Conservation (phyloP, 2,797 vertebrate genomes). For the Sparidentex hasta region DNA sequence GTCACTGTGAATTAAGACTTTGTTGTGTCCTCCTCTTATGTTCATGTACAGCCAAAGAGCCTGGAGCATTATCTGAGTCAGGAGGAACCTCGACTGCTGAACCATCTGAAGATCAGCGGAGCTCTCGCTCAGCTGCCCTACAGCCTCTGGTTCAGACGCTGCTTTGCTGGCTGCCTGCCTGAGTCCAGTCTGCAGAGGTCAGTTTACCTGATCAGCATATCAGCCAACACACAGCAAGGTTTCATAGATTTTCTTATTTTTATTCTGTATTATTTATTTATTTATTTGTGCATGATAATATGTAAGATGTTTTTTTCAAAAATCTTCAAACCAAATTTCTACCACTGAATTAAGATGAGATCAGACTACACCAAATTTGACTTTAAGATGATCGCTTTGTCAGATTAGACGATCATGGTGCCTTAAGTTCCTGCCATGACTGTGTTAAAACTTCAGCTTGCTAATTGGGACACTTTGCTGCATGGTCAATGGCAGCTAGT, state of each 20-base stretch:
- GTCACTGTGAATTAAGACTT: background rate
- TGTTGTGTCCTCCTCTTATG: background rate
- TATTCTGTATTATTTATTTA: no score
- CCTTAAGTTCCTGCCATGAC: background rate
- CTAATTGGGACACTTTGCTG: no score
- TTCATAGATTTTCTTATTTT: background rate
- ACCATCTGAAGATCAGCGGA: slow-evolving; percentile 88
- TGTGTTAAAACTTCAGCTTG: no score
- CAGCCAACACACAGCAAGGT: background rate
- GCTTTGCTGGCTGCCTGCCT: slow-evolving; percentile 95
- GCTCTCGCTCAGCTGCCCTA: slow-evolving; percentile 91
- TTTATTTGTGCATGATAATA: background rate
- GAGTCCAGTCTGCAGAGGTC: slow-evolving; percentile 97
- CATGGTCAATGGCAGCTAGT: no score
- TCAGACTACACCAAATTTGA: background rate
- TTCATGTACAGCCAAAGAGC: slow-evolving; percentile 89
- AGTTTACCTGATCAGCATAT: slow-evolving; percentile 12
- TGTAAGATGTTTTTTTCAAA: background rate
- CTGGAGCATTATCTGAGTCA: slow-evolving; percentile 95
- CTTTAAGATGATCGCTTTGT: background rate
- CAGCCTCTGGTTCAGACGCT: slow-evolving; percentile 93
- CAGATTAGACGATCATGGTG: background rate
- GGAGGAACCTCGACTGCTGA: slow-evolving; percentile 92
- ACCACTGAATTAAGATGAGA: no score
- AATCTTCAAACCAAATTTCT: background rate